Evolutionary conservation across 1,140 invertebrate species (phyloP).

Genomic region (Matsumurasca onukii): DNA sequence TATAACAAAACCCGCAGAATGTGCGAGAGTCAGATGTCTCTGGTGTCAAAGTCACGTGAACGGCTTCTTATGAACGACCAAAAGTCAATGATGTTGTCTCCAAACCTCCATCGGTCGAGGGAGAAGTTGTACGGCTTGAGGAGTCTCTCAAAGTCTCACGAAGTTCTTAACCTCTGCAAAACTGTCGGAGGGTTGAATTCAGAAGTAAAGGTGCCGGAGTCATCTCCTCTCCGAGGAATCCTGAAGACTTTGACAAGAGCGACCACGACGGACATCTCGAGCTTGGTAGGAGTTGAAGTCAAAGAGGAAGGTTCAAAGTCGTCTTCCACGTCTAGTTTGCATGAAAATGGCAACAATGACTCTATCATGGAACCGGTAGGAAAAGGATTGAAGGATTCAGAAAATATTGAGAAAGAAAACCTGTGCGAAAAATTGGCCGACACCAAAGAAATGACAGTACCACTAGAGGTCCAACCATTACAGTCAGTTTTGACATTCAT

Average conservation of each 20-base stretch:
- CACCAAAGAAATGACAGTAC: constrained; percentile 9
- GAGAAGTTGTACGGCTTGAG: constrained; percentile 57
- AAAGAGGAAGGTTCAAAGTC: constrained; percentile 7
- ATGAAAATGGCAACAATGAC: background rate
- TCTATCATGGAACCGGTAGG: background rate
- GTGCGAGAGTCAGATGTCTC: constrained; percentile 56
- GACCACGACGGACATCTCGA: constrained; percentile 24
- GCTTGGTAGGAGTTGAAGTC: background rate
- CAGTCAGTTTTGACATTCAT: constrained; percentile 29
- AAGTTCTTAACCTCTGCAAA: constrained; percentile 49
- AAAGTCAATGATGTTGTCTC: constrained; percentile 32
- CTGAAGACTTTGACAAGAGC: constrained; percentile 33
- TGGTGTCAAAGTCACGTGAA: constrained; percentile 52
- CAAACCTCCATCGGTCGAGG: constrained; percentile 47
- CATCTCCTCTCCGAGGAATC: constrained; percentile 23
- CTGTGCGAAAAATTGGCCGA: constrained; percentile 9
- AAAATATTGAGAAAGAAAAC: no score
- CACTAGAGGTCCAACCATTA: constrained; percentile 19
- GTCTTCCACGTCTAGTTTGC: background rate
- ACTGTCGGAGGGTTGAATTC: constrained; percentile 5
- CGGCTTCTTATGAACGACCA: constrained; percentile 47
- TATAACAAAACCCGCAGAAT: constrained; percentile 44
- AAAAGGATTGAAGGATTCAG: background rate
- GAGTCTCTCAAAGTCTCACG: constrained; percentile 57
- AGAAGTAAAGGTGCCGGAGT: background rate